Conservation (phyloP, 2,888 invertebrate species). For the Piscicola geometra region DNA sequence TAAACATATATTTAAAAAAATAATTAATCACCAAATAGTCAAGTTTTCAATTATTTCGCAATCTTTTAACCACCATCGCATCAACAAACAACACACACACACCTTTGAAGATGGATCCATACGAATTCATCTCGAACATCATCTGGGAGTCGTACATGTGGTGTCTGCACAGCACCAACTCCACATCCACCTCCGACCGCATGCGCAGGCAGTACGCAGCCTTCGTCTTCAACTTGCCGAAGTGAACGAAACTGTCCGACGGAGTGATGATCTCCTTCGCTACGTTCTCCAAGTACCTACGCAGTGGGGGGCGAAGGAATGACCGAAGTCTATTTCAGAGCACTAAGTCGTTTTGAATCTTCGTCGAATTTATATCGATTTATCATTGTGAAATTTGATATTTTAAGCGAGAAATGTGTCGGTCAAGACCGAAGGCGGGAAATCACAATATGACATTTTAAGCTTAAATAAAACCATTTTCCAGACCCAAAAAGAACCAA, state of each 20-base stretch:
- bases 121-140: constrained; percentile 39
- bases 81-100: background rate
- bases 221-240: constrained; percentile 38
- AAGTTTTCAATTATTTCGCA: background rate
- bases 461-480: no score
- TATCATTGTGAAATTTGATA: no score
- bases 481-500: no score
- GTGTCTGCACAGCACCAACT: constrained; percentile 40
- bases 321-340: background rate
- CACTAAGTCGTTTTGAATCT: no score
- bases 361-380: no score
- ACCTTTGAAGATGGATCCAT: constrained; percentile 37
- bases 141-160: constrained; percentile 40
- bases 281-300: constrained; percentile 35
- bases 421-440: no score
- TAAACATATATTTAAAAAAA: background rate
- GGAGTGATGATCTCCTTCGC: constrained; percentile 37
- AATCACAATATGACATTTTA: no score
- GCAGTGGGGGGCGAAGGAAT: background rate
- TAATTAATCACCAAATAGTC: background rate
- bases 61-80: no score
- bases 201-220: constrained; percentile 38
- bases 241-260: constrained; percentile 23
- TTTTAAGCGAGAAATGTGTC: no score
- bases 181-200: constrained; percentile 27